These are phyloP conservation scores for Potorous gilbertii DNA, from an alignment of 2,797 vertebrate species.

Conservation along the genomic window DNA sequence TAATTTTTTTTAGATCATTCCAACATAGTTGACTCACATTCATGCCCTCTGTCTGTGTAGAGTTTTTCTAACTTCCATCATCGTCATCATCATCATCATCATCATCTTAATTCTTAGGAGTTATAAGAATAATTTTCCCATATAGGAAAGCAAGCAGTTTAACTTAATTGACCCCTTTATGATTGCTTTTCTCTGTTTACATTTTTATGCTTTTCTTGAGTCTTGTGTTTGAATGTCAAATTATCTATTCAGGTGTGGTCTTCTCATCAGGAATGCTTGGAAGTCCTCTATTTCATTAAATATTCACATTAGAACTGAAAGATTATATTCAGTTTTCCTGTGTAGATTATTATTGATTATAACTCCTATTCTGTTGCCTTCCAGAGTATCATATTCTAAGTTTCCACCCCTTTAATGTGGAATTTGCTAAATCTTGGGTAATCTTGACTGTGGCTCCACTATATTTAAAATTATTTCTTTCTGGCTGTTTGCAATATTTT, in stretches of 20 bases:
- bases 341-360: neutral
- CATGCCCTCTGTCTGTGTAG: neutral
- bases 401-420: too few species aligned
- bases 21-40: neutral
- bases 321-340: neutral
- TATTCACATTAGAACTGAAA: neutral
- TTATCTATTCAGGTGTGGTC: neutral
- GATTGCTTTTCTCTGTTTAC: neutral
- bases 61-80: neutral
- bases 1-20: neutral
- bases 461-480: too few species aligned
- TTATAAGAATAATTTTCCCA: neutral
- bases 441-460: too few species aligned
- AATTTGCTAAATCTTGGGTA: too few species aligned
- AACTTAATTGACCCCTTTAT: neutral
- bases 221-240: neutral
- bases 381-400: too few species aligned
- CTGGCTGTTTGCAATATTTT: too few species aligned
- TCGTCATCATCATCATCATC: too few species aligned
- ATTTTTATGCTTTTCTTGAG: neutral
- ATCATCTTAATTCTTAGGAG: neutral
- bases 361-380: neutral
- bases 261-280: neutral
- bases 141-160: neutral
- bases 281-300: neutral